Conservation (phyloP, 2,888 invertebrate genomes). For the Andrena haemorrhoa region DNA sequence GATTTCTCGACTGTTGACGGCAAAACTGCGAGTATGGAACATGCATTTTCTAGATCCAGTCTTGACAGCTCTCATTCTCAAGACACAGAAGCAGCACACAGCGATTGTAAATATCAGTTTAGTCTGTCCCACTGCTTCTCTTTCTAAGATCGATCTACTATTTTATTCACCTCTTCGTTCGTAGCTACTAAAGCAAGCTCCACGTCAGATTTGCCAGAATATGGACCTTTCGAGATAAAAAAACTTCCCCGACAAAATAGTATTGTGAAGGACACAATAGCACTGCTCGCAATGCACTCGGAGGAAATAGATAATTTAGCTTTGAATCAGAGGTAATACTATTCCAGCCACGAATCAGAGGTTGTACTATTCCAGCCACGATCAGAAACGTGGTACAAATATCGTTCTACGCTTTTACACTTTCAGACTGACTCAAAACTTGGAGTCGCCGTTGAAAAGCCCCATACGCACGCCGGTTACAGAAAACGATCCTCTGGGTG, state of each 20-base stretch:
- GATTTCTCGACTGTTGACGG: conserved; percentile 82
- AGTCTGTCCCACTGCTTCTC: background rate
- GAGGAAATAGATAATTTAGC: conserved; percentile 79
- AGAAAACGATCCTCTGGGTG: conserved; percentile 96
- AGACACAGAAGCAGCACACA: conserved; percentile 81
- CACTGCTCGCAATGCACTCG: conserved; percentile 75
- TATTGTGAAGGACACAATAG: conserved; percentile 81
- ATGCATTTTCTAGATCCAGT: conserved; percentile 83
- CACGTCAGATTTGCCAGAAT: conserved; percentile 82
- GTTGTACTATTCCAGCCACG: too few relatives aligned
- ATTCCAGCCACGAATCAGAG: too few relatives aligned
- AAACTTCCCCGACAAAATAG: conserved; percentile 82
- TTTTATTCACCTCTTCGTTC: conserved; percentile 7
- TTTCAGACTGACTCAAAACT: conserved; percentile 75
- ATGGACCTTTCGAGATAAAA: conserved; percentile 80
- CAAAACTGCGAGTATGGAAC: conserved; percentile 80
- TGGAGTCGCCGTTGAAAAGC: conserved; percentile 83
- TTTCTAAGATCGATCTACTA: background rate
- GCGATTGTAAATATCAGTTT: conserved; percentile 77
- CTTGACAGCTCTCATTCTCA: conserved; percentile 84
- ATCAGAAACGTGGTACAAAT: too few relatives aligned
- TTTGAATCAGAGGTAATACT: conserved; percentile 78
- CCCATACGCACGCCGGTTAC: conserved; percentile 92
- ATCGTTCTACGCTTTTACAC: too few relatives aligned
- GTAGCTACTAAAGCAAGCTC: conserved; percentile 82